Evolutionary conservation across 64 coral and sea anemone genomes (phyloP), one percentile per base, ranked within the genome.

Genomic region (Actinia tenebrosa): DNA sequence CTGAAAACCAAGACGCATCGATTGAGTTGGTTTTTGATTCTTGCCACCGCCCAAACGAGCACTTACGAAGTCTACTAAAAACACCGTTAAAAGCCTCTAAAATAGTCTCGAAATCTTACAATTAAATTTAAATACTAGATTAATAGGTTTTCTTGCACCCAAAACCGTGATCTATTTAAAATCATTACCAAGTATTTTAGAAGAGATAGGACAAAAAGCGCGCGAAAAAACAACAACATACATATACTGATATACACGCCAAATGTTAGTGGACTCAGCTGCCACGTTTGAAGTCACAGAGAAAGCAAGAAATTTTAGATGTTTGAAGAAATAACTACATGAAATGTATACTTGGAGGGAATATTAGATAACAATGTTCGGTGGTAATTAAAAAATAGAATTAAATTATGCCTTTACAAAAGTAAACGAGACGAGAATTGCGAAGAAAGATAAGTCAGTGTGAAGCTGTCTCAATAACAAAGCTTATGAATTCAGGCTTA

Each of bases 311-410:
- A 75, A 75, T 75, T 30, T 11, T 75, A 75, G 69, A 42, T 25
- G 69, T 30, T 66, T 27, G 26, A 75, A 75, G 25, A 75, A 30
- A 42, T 15, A 75, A 75, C 26, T 75, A 75, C 7, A 75, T 75
- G 69, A 42, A 75, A 75, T 81, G 19, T 53, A 81, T 53, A 81
- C 79, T 81, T 81, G n/a, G 27, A 50, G 22, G 43, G 22, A 81
- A 53, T 50, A 81, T 81, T 81, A 81, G 79, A 81, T 81, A 81
- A 81, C 79, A 81, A 81, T 50, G 79, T 53, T 50, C 79, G 46
- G 50, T 53, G 79, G 50, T 81, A 81, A 81, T 81, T 81, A 81
- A 81, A 81, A 81, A 81, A 81, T 81, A 52, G 79, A 81, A 81
- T 81, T 81, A 81, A 50, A 81, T 81, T 81, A 53, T 81, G 16